A percentile compares a stretch with the other conserved stretches of the same genome.
Evolutionary conservation across 1,140 invertebrate genomes (phyloP).

Genomic region (Mercenaria mercenaria): DNA sequence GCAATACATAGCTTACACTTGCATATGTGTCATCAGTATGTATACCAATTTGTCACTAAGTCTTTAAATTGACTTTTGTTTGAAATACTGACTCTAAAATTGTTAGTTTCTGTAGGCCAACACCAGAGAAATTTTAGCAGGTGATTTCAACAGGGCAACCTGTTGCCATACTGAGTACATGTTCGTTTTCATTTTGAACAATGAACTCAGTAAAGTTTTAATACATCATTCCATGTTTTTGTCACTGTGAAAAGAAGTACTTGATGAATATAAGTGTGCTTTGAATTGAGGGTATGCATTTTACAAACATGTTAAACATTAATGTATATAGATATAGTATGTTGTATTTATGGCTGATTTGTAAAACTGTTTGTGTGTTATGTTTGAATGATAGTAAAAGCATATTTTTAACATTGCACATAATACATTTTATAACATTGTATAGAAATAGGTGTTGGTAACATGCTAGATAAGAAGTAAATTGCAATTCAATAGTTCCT

Average conservation of each 20-base stretch:
- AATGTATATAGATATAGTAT: neutral
- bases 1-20: too few relatives aligned
- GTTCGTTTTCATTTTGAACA: neutral
- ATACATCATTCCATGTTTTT: constrained; percentile 9
- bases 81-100: too few relatives aligned
- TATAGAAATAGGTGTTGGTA: neutral
- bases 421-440: constrained; percentile 13
- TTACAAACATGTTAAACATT: neutral
- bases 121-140: too few relatives aligned
- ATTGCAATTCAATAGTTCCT: too few relatives aligned
- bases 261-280: neutral
- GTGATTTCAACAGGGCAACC: too few relatives aligned
- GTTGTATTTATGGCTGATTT: constrained; percentile 23
- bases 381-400: neutral
- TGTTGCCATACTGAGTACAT: too few relatives aligned
- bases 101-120: too few relatives aligned
- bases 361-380: neutral
- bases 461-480: too few relatives aligned
- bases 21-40: too few relatives aligned
- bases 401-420: constrained; percentile 22
- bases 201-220: neutral
- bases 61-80: too few relatives aligned
- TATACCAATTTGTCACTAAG: too few relatives aligned
- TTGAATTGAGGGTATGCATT: neutral
- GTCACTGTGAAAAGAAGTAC: neutral